Conservation (phyloP, 1,140 invertebrate species). For the Uloborus diversus region DNA sequence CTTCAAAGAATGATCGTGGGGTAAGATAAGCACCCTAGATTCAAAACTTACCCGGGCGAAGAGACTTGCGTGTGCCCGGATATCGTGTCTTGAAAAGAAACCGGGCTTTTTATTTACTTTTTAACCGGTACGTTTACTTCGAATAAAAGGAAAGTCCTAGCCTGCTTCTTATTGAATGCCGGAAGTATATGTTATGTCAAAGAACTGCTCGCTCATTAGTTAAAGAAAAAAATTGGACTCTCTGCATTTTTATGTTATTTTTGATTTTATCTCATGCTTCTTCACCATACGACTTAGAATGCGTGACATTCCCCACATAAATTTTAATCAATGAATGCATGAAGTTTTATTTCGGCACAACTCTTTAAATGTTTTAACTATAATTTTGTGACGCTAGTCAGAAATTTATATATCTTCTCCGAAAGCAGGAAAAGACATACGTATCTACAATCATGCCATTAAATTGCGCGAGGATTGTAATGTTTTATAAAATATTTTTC, state of each 20-base stretch:
- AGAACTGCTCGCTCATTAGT: constrained; percentile 38
- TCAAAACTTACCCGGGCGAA: constrained; percentile 42
- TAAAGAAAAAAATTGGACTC: constrained; percentile 7
- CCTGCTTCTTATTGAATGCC: constrained; percentile 5
- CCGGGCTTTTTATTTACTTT: constrained; percentile 43
- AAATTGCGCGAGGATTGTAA: too few relatives aligned
- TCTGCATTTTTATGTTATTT: not conserved
- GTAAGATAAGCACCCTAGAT: constrained; percentile 46
- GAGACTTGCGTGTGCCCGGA: constrained; percentile 38
- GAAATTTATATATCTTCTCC: too few relatives aligned
- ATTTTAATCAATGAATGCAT: not conserved
- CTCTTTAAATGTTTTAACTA: constrained; percentile 1
- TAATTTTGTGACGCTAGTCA: too few relatives aligned
- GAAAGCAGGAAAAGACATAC: too few relatives aligned
- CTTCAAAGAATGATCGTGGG: constrained; percentile 44
- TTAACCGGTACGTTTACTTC: constrained; percentile 17
- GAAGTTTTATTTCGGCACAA: not conserved
- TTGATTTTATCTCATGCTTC: not conserved
- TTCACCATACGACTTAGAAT: not conserved
- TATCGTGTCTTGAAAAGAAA: constrained; percentile 23
- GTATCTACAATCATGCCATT: too few relatives aligned
- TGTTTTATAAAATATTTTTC: too few relatives aligned
- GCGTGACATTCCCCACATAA: not conserved
- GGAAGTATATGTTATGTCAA: constrained; percentile 19
- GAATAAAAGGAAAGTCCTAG: constrained; percentile 2